phyloP scores from a whole-genome alignment of 2,888 invertebrate genomes.

The Junonia oenone region DNA sequence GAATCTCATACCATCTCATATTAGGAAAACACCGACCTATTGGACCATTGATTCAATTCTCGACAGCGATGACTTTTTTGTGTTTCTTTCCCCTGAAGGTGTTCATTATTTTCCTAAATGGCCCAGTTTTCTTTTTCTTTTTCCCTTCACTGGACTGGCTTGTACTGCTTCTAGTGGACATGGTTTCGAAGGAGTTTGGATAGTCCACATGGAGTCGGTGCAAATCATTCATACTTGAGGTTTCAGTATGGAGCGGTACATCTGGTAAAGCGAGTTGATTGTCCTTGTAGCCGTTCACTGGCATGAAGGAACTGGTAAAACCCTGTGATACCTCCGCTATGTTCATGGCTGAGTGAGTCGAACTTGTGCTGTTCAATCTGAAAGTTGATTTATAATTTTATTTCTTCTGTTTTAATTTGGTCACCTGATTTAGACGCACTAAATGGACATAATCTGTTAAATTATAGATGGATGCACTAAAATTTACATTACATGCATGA shows the following conservation, averaged over 20 bases:
- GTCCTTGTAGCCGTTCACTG: conserved; percentile 27
- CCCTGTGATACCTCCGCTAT: conserved; percentile 36
- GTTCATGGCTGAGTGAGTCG: conserved; percentile 37
- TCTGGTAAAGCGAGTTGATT: conserved; percentile 33
- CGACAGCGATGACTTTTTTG: conserved; percentile 23
- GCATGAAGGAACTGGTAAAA: conserved; percentile 18
- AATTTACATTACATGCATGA: too few relatives aligned
- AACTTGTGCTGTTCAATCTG: conserved; percentile 29
- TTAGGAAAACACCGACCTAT: too few relatives aligned
- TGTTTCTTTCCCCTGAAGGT: conserved; percentile 6
- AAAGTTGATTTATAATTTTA: too few relatives aligned
- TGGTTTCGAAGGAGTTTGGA: conserved; percentile 31
- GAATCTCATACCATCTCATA: background rate
- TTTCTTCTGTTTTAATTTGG: too few relatives aligned
- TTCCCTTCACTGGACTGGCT: conserved; percentile 34
- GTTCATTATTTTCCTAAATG: conserved; percentile 14
- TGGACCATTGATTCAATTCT: too few relatives aligned
- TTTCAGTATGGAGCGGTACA: conserved; percentile 21
- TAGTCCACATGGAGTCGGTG: conserved; percentile 23
- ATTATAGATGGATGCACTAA: too few relatives aligned
- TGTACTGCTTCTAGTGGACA: conserved; percentile 35
- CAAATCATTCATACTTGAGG: conserved; percentile 37
- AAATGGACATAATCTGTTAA: too few relatives aligned
- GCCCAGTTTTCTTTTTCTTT: conserved; percentile 25
- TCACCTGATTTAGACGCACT: too few relatives aligned